Evolutionary conservation across 37 sponge, comb jelly and placozoan species (phyloP), one percentile per base, ranked within the genome.

Genomic region (Dysidea cf. avara): DNA sequence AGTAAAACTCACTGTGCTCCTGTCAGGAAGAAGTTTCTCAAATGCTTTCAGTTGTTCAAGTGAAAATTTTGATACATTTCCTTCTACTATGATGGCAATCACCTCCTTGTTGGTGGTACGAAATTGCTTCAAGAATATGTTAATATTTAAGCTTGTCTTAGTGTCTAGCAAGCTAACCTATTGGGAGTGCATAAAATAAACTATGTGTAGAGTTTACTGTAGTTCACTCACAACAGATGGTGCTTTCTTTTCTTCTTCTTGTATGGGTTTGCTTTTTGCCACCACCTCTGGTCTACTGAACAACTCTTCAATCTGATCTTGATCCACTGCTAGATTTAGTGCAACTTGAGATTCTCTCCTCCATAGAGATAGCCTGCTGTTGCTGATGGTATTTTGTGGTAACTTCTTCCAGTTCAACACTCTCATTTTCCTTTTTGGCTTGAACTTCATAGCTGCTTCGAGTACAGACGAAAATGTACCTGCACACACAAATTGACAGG

Each of bases 111-210:
- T 88, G 28, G 82, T 51, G 20, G 57, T 81, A 47, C 18, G 1
- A 4, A 94, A 94, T 85, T 94, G 95, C 69, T 86, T 94, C 68
- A 94, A 72, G 74, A 94, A 94, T 28, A 94, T 90, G 85, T 87
- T 94, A 68, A 94, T 78, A 74, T 94, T 94, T 26, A 94, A 53
- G 66, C 85, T 90, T 0, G 84, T 64, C 55, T 90, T 90, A 48
- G 64, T 75, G 76, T 94, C 95, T 38, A 94, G 54, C 20, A 94
- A 56, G 47, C 70, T 48, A 4, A 90, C 81, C 85, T 88, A n/a
- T n/a, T n/a, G n/a, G n/a, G n/a, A n/a, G n/a, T n/a, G n/a, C n/a
- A n/a, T n/a, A n/a, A n/a, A n/a, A n/a, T n/a, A n/a, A n/a, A n/a
- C n/a, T n/a, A n/a, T n/a, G n/a, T n/a, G n/a, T n/a, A n/a, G n/a